Evolutionary conservation across 2,113 vertebrate genomes (phyloP), one percentile per base, ranked within the genome.

Genomic region (Cervus canadensis): DNA sequence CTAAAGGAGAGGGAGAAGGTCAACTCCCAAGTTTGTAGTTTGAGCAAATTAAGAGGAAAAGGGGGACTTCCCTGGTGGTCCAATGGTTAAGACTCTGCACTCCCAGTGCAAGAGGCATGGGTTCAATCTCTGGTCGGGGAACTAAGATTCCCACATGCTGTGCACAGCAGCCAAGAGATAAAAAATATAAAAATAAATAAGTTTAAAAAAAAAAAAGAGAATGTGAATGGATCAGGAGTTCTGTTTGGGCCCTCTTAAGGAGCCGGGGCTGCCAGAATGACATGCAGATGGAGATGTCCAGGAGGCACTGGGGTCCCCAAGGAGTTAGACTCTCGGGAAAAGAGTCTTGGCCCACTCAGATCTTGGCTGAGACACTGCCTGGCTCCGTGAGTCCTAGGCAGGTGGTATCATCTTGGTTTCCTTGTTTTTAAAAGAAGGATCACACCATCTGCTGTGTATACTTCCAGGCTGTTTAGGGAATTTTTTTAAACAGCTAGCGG

Each of bases 351-450:
- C 87, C 40, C 19, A 21, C 17, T 93, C 76, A n/a, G 43, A 89
- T 93, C 45, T 84, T 96, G 74, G 21, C 86, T 15, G 25, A 95
- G n/a, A 54, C 21, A 54, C 43, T 59, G 23, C 56, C 91, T 96
- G 84, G 17, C 43, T 84, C 57, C 5, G 1, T 59, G 50, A 83
- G 54, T 60, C 57, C 81, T 92, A 23, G 64, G 52, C 50, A 84
- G 21, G 88, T 89, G 91, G 50, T 82, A 23, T 57, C 54, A 26
- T 84, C 36, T 83, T 92, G 52, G 25, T 93, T 96, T 97, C 50
- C 94, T 96, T 91, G 88, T 93, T 92, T 96, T 91, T 95, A 91
- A 96, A 93, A 81, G 59, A 96, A 54, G 91, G 60, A 43, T 91
- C 48, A 19, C 71, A 45, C 56, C 60, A 52, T 97, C 62, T 96